Base-by-base conservation (phyloP, 2,888 invertebrate genomes). In the Nymphalis c-album region DNA sequence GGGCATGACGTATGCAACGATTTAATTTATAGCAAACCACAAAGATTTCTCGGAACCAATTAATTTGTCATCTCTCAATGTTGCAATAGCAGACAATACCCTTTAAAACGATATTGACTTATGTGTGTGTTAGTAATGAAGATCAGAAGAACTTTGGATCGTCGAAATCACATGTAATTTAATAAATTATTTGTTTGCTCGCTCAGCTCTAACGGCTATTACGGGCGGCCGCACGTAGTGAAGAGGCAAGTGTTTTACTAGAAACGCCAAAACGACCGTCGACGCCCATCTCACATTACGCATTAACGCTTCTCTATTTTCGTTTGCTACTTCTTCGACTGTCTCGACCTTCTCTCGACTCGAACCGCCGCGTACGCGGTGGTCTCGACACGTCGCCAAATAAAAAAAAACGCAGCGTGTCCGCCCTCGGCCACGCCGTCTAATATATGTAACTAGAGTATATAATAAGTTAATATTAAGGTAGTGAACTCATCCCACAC, bases 171-270 rank as follows among this genome's bases (percentile, higher is more conserved):
- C 60, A 58, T 70, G 71, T 74, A 57, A 75, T 73, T 73, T 77
- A 77, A 78, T 75, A 84, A 76, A 79, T 76, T 84, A 80, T 91
- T 90, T 91, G 81, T 92, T 81, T 91, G 87, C 84, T 79, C 88
- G 87, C 84, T 79, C 88, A 93, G 93, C 90, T 82, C 88, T 89
- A 92, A 93, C 90, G 93, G 93, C 87, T 85, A 91, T 91, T 92
- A 92, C 86, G 92, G 87, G 86, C 90, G 92, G 88, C 89, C 92
- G 83, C 85, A 92, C 86, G 87, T 92, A 85, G 87, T 92, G 86
- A 93, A 92, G 93, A 93, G 93, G 93, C 93, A 93, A 92, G 93
- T 93, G 83, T 92, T 92, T 90, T 92, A 92, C 88, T 93, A 92
- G 88, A 88, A 86, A 85, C 89, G 85, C 81, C 86, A 84, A 83